These are phyloP conservation scores for Fistularia tabacaria DNA, from an alignment of 2,797 vertebrate genomes.

Conservation along the genomic window DNA sequence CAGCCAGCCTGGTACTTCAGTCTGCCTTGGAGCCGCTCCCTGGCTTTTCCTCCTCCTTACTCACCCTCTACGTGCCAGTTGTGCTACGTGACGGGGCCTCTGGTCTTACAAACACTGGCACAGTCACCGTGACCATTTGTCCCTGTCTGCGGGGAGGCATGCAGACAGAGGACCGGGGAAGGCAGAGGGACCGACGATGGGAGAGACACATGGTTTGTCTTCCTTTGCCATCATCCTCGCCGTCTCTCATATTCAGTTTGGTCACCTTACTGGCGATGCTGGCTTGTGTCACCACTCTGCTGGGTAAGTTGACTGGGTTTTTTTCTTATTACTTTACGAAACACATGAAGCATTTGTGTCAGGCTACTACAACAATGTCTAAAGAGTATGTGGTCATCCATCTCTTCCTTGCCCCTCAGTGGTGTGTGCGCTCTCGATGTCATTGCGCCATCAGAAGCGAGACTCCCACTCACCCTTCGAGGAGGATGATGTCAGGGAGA, in stretches of 20 bases:
- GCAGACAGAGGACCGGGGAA: constrained; percentile 71
- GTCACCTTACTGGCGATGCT: constrained; percentile 83
- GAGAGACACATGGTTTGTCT: constrained; percentile 70
- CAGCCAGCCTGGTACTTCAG: constrained; percentile 83
- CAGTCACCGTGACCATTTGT: constrained; percentile 85
- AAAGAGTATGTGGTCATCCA: constrained; percentile 28
- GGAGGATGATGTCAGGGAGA: constrained; percentile 79
- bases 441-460: constrained; percentile 74
- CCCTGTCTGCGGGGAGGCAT: constrained; percentile 83
- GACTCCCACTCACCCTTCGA: constrained; percentile 73
- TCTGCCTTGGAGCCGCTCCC: constrained; percentile 72
- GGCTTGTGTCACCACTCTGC: constrained; percentile 82
- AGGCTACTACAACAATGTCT: constrained; percentile 24
- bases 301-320: constrained; percentile 70
- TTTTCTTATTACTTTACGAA: constrained; percentile 21
- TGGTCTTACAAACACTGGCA: constrained; percentile 83
- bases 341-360: constrained; percentile 32
- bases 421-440: constrained; percentile 76
- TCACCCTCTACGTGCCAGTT: constrained; percentile 81
- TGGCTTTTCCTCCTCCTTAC: constrained; percentile 67
- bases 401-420: constrained; percentile 57
- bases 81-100: constrained; percentile 82
- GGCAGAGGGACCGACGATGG: constrained; percentile 64
- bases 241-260: constrained; percentile 82
- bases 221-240: constrained; percentile 64